phyloP scores from a whole-genome alignment of 2,888 invertebrate genomes.

The Beris morrisii region DNA sequence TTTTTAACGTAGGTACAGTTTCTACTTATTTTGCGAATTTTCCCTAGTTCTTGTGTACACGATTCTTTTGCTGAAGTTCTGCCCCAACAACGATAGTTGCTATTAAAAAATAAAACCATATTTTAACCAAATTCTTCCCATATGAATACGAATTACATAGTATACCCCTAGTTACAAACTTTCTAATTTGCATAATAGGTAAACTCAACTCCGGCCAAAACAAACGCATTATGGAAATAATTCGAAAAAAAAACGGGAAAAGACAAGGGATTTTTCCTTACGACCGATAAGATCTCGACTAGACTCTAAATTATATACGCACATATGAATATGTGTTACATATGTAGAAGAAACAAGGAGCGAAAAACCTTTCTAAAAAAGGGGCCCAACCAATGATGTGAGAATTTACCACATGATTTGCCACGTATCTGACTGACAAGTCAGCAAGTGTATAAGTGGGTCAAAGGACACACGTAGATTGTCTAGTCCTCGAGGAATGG shows the following conservation, averaged over 20 bases:
- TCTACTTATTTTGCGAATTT: no score
- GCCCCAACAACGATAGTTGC: no score
- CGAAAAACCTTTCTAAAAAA: constrained; percentile 14
- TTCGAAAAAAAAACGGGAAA: neutral
- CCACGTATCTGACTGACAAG: constrained; percentile 26
- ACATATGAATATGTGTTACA: constrained; percentile 12
- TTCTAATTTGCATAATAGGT: constrained; percentile 24
- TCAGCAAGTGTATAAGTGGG: constrained; percentile 25
- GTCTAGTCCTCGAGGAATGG: constrained; percentile 30
- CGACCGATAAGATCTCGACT: constrained; percentile 14
- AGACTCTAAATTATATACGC: constrained; percentile 15
- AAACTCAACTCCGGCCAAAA: constrained; percentile 3
- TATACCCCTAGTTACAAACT: neutral
- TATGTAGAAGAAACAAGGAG: neutral
- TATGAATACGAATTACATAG: no score
- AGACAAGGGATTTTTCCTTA: constrained; percentile 11
- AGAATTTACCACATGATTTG: constrained; percentile 32
- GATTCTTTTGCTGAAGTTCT: no score
- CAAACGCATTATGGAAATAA: constrained; percentile 6
- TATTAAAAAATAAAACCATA: no score
- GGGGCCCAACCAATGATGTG: constrained; percentile 26
- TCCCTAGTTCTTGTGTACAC: no score
- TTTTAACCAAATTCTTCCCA: no score
- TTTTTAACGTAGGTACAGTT: no score
- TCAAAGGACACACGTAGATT: constrained; percentile 32